Evolutionary conservation across 2,888 invertebrate genomes (phyloP).

Genomic region (Philereme transversata): DNA sequence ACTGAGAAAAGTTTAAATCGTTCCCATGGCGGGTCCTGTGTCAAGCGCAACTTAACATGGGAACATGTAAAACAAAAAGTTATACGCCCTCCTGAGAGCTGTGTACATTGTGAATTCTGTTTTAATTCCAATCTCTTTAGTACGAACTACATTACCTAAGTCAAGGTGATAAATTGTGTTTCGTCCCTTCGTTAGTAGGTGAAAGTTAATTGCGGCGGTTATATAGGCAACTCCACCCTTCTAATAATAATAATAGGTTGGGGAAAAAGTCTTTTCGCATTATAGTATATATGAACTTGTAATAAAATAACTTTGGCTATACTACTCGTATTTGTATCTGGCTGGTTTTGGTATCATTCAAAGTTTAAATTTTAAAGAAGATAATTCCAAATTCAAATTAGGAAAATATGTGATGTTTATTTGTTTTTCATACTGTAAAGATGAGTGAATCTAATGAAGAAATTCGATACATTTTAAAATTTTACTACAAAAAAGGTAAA

Average conservation of each 20-base stretch:
- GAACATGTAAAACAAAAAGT: slow-evolving; percentile 61
- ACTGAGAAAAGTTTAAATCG: slow-evolving; percentile 65
- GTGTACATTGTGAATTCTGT: slow-evolving; percentile 39
- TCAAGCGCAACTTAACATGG: slow-evolving; percentile 60
- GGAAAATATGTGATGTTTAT: too few species aligned
- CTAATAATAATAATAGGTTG: neutral
- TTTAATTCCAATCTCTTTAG: slow-evolving; percentile 40
- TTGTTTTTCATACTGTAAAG: too few species aligned
- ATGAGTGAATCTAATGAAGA: too few species aligned
- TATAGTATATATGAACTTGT: too few species aligned
- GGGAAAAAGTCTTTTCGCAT: too few species aligned
- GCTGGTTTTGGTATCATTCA: too few species aligned
- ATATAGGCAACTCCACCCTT: neutral
- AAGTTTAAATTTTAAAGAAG: too few species aligned
- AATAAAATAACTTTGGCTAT: too few species aligned
- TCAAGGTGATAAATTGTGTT: slow-evolving; percentile 33
- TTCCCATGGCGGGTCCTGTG: slow-evolving; percentile 59
- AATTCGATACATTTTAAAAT: too few species aligned
- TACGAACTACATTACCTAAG: slow-evolving; percentile 25
- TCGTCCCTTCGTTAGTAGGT: slow-evolving; percentile 24
- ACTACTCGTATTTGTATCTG: too few species aligned
- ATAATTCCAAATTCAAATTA: too few species aligned
- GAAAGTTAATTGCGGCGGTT: slow-evolving; percentile 6
- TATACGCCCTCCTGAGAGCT: slow-evolving; percentile 46
- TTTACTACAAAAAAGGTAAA: too few species aligned